A percentile compares a stretch with the other conserved stretches of the same genome.
Evolutionary conservation across 2,113 vertebrate genomes (phyloP).

Genomic region (Ahaetulla prasina): DNA sequence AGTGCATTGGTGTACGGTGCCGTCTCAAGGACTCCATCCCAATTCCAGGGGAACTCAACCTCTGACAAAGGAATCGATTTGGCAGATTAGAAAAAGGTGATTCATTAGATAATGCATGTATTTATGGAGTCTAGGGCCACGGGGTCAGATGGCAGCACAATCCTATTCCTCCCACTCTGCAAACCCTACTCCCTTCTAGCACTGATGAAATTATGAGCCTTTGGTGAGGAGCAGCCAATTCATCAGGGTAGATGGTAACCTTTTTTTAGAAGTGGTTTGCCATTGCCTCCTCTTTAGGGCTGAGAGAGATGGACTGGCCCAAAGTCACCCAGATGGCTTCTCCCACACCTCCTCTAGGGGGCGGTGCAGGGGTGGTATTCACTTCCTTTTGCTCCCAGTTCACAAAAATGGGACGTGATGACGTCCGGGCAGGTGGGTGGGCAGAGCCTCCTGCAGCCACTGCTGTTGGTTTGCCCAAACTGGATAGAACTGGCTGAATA

Average conservation of each 20-base stretch:
- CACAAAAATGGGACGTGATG: too few species aligned
- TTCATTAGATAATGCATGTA: neutral
- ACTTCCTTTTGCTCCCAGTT: too few species aligned
- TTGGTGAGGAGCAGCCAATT: neutral
- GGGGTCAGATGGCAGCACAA: neutral
- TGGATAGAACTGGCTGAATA: too few species aligned
- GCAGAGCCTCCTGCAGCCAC: too few species aligned
- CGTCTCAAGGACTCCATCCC: neutral
- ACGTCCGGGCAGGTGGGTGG: too few species aligned
- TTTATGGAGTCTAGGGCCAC: neutral
- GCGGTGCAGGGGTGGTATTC: too few species aligned
- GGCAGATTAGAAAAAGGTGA: neutral
- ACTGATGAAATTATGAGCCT: neutral
- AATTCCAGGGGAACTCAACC: neutral
- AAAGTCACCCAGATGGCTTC: too few species aligned
- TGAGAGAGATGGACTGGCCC: too few species aligned
- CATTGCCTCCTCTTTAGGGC: neutral
- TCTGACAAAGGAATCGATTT: neutral
- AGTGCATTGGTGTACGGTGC: neutral
- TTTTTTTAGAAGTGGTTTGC: neutral
- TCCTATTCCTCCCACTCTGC: neutral
- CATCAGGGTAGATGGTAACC: neutral
- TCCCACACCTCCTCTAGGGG: too few species aligned
- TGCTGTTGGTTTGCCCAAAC: too few species aligned
- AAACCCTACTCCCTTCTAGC: too few species aligned